Percentiles rank a stretch among this genome's conserved stretches.
phyloP scores from a whole-genome alignment of 2,888 invertebrate genomes.

The Thereva unica region DNA sequence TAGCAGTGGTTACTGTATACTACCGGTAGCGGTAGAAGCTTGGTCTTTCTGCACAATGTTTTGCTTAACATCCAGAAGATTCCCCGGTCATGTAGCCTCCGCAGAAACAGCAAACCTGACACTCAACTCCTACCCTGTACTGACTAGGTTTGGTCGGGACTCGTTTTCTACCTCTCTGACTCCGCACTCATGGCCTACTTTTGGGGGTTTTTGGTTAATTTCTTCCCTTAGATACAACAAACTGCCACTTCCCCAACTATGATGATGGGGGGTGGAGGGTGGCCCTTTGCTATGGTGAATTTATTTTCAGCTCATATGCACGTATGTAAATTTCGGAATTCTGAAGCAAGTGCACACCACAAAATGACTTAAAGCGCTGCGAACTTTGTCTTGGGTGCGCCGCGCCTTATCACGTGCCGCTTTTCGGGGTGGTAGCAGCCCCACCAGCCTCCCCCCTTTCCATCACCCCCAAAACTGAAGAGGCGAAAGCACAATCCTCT shows the following conservation, averaged over 20 bases:
- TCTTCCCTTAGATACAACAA: slow-evolving; percentile 13
- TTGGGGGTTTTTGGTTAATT: slow-evolving; percentile 27
- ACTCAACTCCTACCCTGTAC: too few relatives aligned
- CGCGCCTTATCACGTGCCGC: not conserved
- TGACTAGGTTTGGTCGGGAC: not conserved
- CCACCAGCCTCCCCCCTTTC: too few relatives aligned
- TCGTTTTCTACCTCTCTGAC: not conserved
- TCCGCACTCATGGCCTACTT: slow-evolving; percentile 27
- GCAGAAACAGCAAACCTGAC: too few relatives aligned
- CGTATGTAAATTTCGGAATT: slow-evolving; percentile 30
- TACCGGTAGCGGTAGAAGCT: too few relatives aligned
- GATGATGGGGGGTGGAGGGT: not conserved
- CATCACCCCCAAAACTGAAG: too few relatives aligned
- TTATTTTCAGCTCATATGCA: slow-evolving; percentile 31
- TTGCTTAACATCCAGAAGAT: too few relatives aligned
- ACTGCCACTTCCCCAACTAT: slow-evolving; percentile 9
- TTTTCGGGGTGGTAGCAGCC: not conserved
- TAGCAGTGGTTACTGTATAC: too few relatives aligned
- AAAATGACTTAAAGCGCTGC: slow-evolving; percentile 32
- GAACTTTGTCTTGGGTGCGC: slow-evolving; percentile 30
- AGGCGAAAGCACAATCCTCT: too few relatives aligned
- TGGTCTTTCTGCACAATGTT: too few relatives aligned
- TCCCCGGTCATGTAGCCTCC: too few relatives aligned
- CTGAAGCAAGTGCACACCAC: slow-evolving; percentile 8
- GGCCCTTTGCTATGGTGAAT: slow-evolving; percentile 4